These are phyloP conservation scores for Nematolebias whitei DNA, from an alignment of 2,113 vertebrate species.

Conservation along the genomic window DNA sequence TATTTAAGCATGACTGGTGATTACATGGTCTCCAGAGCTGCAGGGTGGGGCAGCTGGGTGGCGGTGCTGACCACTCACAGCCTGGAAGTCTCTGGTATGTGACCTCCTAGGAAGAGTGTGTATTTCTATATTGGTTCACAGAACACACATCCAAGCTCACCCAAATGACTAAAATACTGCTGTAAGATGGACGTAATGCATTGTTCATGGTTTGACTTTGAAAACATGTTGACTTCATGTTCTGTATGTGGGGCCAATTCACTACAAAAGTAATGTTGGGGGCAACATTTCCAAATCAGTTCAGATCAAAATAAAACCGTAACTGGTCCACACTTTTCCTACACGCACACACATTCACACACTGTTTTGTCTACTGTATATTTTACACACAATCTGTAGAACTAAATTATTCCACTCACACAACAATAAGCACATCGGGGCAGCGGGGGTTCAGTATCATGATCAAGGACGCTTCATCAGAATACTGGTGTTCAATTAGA, in stretches of 20 bases:
- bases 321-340: too few relatives aligned
- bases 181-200: conserved; percentile 23
- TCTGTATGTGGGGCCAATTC: not conserved
- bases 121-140: conserved; percentile 17
- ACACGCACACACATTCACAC: too few relatives aligned
- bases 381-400: too few relatives aligned
- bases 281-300: too few relatives aligned
- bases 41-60: conserved; percentile 19
- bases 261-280: not conserved
- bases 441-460: too few relatives aligned
- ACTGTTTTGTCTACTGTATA: too few relatives aligned
- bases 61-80: conserved; percentile 54
- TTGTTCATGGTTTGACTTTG: not conserved
- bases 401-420: too few relatives aligned
- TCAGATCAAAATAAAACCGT: too few relatives aligned
- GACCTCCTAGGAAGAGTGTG: conserved; percentile 53
- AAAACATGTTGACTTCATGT: conserved; percentile 23
- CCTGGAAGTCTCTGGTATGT: conserved; percentile 67
- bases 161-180: conserved; percentile 34
- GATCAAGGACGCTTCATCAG: too few relatives aligned
- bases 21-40: conserved; percentile 49
- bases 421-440: too few relatives aligned
- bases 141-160: conserved; percentile 26
- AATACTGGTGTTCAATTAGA: too few relatives aligned
- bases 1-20: conserved; percentile 54